phyloP scores from a whole-genome alignment of 2,888 invertebrate genomes.

The Stenotaenia linearis region DNA sequence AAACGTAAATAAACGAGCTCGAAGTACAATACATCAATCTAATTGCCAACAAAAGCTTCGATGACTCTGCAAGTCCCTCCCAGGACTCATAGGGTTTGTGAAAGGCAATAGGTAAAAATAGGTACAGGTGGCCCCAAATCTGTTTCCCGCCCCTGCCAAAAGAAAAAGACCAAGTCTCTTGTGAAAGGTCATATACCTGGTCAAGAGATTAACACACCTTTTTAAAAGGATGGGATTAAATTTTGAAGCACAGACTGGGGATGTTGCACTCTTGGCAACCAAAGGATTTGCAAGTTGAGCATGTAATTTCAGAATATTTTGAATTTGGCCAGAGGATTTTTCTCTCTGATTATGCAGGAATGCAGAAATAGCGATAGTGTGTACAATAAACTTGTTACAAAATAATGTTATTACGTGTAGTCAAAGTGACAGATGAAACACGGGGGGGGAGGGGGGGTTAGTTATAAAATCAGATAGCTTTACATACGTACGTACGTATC shows the following conservation, averaged over 20 bases:
- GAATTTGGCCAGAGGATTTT: slow-evolving; percentile 26
- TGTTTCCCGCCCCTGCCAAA: slow-evolving; percentile 17
- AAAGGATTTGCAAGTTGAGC: not conserved
- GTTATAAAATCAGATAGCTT: slow-evolving; percentile 7
- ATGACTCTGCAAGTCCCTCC: not conserved
- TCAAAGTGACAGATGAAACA: slow-evolving; percentile 26
- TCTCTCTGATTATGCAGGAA: slow-evolving; percentile 11
- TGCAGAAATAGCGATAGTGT: not conserved
- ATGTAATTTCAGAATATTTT: slow-evolving; percentile 13
- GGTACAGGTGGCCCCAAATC: slow-evolving; percentile 26
- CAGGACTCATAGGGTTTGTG: not conserved
- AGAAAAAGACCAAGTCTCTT: slow-evolving; percentile 20
- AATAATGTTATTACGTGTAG: slow-evolving; percentile 19
- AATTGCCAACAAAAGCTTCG: not conserved
- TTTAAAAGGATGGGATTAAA: slow-evolving; percentile 17
- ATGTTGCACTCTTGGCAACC: not conserved
- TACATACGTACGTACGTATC: not conserved
- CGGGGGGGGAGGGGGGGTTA: slow-evolving; percentile 7
- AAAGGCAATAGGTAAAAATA: slow-evolving; percentile 1
- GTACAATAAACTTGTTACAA: slow-evolving; percentile 26
- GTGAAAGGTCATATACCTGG: slow-evolving; percentile 16
- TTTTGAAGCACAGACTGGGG: not conserved
- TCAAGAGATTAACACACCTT: slow-evolving; percentile 26
- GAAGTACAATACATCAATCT: not conserved
- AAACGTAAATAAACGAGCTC: not conserved